A percentile compares a stretch with the other conserved stretches of the same genome.
Conservation (phyloP, 2,888 invertebrate species). For the Lithophane semibrunnea region DNA sequence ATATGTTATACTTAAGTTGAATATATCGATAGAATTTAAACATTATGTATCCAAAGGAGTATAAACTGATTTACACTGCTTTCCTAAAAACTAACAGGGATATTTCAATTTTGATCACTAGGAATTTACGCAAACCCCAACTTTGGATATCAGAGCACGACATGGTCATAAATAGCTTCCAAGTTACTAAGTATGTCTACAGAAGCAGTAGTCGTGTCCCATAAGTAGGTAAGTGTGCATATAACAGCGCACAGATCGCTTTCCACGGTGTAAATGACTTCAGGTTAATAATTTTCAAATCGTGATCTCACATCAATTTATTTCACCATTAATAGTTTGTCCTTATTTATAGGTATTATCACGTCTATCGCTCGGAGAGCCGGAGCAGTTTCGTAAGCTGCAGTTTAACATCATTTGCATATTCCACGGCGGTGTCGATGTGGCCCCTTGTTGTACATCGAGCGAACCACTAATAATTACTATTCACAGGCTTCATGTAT, state of each 20-base stretch:
- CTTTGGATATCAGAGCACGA: conserved; percentile 29
- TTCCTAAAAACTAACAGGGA: background rate
- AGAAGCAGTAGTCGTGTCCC: conserved; percentile 58
- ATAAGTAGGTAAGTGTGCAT: conserved; percentile 51
- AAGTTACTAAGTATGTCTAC: conserved; percentile 33
- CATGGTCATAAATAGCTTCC: conserved; percentile 28
- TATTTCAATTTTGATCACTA: background rate
- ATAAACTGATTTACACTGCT: background rate
- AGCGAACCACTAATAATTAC: conserved; percentile 71
- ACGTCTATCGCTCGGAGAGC: conserved; percentile 80
- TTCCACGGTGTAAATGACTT: conserved; percentile 82
- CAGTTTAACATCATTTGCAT: conserved; percentile 87
- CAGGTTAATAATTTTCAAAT: conserved; percentile 83
- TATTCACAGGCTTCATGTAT: conserved; percentile 63
- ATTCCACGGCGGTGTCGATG: conserved; percentile 81
- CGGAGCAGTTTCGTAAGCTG: conserved; percentile 82
- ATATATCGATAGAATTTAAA: background rate
- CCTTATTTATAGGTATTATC: conserved; percentile 88
- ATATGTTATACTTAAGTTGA: background rate
- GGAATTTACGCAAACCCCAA: conserved; percentile 15
- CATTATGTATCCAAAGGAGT: background rate
- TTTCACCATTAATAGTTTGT: conserved; percentile 86
- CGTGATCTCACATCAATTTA: conserved; percentile 88
- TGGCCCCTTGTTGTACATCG: conserved; percentile 71
- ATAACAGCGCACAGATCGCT: conserved; percentile 66